These are phyloP conservation scores for Microplitis demolitor DNA, from an alignment of 1,140 invertebrate genomes.

Conservation along the genomic window DNA sequence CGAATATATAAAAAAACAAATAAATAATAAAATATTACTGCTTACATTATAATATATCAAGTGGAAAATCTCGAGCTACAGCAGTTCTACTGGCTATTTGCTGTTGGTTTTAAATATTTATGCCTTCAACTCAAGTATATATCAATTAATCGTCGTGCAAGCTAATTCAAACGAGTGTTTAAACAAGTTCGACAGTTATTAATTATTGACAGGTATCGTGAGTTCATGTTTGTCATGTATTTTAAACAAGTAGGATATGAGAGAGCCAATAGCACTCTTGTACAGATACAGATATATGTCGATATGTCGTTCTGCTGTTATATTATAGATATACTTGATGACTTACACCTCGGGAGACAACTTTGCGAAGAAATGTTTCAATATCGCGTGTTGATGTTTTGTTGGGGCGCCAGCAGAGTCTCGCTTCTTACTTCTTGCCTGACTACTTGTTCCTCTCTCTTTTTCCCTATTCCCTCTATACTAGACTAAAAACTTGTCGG, in stretches of 20 bases:
- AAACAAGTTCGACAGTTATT: slow-evolving; percentile 35
- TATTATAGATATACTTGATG: not conserved
- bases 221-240: slow-evolving; percentile 3
- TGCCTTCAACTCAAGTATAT: not conserved
- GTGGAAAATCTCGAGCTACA: too few species aligned
- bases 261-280: too few species aligned
- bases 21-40: not conserved
- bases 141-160: slow-evolving; percentile 24
- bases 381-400: slow-evolving; percentile 33
- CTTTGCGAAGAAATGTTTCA: slow-evolving; percentile 10
- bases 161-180: slow-evolving; percentile 32
- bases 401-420: slow-evolving; percentile 12
- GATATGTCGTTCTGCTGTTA: not conserved
- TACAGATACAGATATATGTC: not conserved
- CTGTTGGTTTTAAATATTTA: too few species aligned
- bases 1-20: not conserved
- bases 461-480: too few species aligned
- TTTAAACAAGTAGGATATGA: not conserved
- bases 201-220: slow-evolving; percentile 29
- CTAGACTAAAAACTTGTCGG: too few species aligned
- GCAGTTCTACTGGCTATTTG: too few species aligned
- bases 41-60: too few species aligned
- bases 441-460: slow-evolving; percentile 9
- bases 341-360: slow-evolving; percentile 2
- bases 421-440: slow-evolving; percentile 1